Percentiles rank a stretch among this genome's conserved stretches.
These are phyloP conservation scores for Drosophila emarginata DNA, from an alignment of 2,888 invertebrate genomes.

Conservation along the genomic window DNA sequence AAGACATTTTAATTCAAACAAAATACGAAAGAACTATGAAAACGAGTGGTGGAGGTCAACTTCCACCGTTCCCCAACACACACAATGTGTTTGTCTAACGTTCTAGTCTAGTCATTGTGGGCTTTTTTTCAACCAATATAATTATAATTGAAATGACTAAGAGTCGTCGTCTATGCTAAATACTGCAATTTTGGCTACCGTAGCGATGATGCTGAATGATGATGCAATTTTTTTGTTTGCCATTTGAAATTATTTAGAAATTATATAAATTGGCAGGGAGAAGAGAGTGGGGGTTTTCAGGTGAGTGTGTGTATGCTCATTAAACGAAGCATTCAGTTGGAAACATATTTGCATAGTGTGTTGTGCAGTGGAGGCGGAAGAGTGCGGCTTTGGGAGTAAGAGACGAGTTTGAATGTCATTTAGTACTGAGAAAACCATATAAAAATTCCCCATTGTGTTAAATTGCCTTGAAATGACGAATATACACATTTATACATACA, in stretches of 20 bases:
- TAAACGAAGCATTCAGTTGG: conserved; percentile 59
- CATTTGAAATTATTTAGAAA: conserved; percentile 51
- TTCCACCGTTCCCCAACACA: neutral
- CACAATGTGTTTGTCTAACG: neutral
- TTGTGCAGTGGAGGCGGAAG: neutral
- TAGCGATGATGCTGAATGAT: conserved; percentile 22
- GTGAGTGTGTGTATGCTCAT: conserved; percentile 30
- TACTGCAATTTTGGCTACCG: conserved; percentile 21
- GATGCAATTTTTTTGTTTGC: conserved; percentile 58
- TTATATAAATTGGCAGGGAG: conserved; percentile 45
- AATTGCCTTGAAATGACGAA: conserved; percentile 12
- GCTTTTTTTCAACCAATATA: conserved; percentile 21
- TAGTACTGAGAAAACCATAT: neutral
- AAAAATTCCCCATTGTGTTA: conserved; percentile 1
- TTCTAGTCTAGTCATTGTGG: conserved; percentile 12
- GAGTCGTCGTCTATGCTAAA: neutral
- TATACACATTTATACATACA: neutral
- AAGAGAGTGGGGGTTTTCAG: conserved; percentile 13
- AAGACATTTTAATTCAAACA: neutral
- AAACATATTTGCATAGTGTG: conserved; percentile 43
- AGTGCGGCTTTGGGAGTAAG: conserved; percentile 7
- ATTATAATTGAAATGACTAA: conserved; percentile 33
- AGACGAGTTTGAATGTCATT: conserved; percentile 1
- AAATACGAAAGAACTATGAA: neutral
- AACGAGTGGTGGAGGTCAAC: neutral